A percentile compares a stretch with the other conserved stretches of the same genome.
These are phyloP conservation scores for Callaeas wilsoni DNA, from an alignment of 2,113 vertebrate genomes.

Conservation along the genomic window DNA sequence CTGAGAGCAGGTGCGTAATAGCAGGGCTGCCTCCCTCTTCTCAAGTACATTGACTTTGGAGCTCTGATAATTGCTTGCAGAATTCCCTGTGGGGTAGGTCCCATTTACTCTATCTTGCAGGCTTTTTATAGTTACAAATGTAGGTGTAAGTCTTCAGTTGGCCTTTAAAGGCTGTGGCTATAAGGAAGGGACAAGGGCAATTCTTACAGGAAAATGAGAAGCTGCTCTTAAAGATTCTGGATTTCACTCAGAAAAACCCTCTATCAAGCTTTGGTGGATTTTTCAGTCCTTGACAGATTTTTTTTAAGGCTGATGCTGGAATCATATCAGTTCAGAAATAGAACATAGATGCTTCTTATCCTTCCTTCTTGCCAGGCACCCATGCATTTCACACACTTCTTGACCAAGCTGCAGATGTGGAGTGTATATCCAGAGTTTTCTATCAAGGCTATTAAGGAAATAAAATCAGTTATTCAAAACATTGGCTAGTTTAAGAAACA, in stretches of 20 bases:
- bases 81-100: background rate
- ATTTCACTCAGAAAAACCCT: background rate
- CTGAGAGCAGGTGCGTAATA: background rate
- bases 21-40: background rate
- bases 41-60: background rate
- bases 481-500: background rate
- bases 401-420: background rate
- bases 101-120: background rate
- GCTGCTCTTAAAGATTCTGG: background rate
- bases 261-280: background rate
- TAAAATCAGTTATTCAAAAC: background rate
- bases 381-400: background rate
- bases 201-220: background rate
- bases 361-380: background rate
- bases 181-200: background rate
- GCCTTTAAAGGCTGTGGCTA: background rate
- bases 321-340: background rate
- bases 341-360: background rate
- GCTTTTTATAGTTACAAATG: background rate
- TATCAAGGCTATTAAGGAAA: background rate
- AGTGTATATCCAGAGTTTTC: background rate
- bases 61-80: background rate
- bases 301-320: background rate
- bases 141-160: background rate
- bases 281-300: background rate